A percentile compares a stretch with the other conserved stretches of the same genome.
These are phyloP conservation scores for Dendrolimus houi DNA, from an alignment of 2,888 invertebrate genomes.

Conservation along the genomic window DNA sequence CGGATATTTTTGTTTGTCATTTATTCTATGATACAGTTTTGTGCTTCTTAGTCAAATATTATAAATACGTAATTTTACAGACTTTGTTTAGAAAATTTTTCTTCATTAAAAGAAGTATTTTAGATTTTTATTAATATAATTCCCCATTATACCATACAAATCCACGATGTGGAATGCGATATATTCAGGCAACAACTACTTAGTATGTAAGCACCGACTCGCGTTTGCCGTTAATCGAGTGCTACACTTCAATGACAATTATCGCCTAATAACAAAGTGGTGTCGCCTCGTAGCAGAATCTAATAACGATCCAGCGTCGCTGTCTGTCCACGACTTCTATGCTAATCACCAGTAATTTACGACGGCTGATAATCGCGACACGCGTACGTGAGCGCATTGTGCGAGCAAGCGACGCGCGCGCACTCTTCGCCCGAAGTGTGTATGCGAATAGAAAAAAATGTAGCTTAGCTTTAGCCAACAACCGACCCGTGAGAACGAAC, in stretches of 20 bases:
- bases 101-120: too few species aligned
- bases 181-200: conserved; percentile 31
- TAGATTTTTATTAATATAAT: too few species aligned
- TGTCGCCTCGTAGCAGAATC: conserved; percentile 57
- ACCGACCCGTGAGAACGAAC: conserved; percentile 39
- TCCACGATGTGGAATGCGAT: conserved; percentile 25
- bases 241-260: conserved; percentile 64
- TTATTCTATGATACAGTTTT: neutral
- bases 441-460: neutral
- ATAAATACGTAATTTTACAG: too few species aligned
- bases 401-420: conserved; percentile 39
- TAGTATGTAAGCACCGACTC: conserved; percentile 43
- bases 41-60: too few species aligned
- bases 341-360: conserved; percentile 71
- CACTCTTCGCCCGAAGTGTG: conserved; percentile 9
- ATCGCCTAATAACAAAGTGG: conserved; percentile 64
- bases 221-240: conserved; percentile 68
- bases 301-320: conserved; percentile 54
- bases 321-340: conserved; percentile 61
- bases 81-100: too few species aligned
- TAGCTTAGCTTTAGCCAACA: conserved; percentile 22
- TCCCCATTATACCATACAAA: too few species aligned
- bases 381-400: conserved; percentile 68
- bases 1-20: neutral
- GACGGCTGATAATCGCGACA: conserved; percentile 69